Percentiles rank a stretch among this genome's conserved stretches.
Conservation (phyloP, 2,113 vertebrate species). For the Hippoglossus stenolepis region DNA sequence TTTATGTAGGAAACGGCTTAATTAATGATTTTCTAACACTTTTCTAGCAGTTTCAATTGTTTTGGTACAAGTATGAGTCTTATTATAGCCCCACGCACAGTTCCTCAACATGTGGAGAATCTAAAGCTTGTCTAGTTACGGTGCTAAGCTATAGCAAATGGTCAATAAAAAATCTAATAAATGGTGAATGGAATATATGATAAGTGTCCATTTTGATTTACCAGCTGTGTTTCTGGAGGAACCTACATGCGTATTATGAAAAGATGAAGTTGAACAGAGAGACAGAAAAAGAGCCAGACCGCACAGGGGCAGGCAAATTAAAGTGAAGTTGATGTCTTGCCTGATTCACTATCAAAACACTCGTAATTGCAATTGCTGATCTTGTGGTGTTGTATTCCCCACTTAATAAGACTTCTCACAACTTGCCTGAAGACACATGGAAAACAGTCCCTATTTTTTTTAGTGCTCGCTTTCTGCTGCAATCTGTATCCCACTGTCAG, state of each 20-base stretch:
- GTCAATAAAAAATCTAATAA: too few relatives aligned
- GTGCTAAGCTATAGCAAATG: too few relatives aligned
- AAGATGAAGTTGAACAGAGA: background rate
- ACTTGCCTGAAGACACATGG: slow-evolving; percentile 47
- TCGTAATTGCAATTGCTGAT: slow-evolving; percentile 65
- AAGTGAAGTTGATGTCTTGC: slow-evolving; percentile 9
- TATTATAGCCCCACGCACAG: too few relatives aligned
- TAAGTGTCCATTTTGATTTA: too few relatives aligned
- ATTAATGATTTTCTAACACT: too few relatives aligned
- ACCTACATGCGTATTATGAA: background rate
- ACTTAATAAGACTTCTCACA: slow-evolving; percentile 57
- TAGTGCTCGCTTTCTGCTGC: slow-evolving; percentile 14
- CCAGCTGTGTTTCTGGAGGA: too few relatives aligned
- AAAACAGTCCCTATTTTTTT: slow-evolving; percentile 26
- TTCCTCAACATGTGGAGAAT: too few relatives aligned
- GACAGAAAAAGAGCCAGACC: background rate
- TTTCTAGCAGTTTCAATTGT: too few relatives aligned
- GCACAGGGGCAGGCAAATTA: background rate
- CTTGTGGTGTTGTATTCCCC: slow-evolving; percentile 51
- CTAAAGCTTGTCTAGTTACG: too few relatives aligned
- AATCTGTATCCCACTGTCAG: slow-evolving; percentile 9
- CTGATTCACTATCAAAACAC: slow-evolving; percentile 52
- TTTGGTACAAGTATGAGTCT: too few relatives aligned
- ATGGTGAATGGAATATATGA: too few relatives aligned
- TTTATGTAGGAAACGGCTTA: too few relatives aligned